Percentiles rank a stretch among this genome's conserved stretches.
Evolutionary conservation across 2,888 invertebrate species (phyloP).

Genomic region (Nasonovia ribisnigri): DNA sequence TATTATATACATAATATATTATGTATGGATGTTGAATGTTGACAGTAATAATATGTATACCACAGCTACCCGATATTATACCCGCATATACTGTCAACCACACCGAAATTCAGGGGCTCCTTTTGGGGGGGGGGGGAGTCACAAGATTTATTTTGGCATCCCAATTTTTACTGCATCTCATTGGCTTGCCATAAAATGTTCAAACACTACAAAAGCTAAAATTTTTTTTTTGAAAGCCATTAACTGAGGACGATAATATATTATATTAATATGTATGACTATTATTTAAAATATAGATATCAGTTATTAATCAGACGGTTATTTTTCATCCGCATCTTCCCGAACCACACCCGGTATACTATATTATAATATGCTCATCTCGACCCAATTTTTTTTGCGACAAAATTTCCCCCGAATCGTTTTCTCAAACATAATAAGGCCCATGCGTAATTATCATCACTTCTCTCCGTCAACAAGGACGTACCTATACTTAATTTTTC

Average conservation of each 20-base stretch:
- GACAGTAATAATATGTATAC: not conserved
- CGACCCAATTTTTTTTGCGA: no score
- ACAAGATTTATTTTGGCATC: not conserved
- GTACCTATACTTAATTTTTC: not conserved
- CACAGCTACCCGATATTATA: not conserved
- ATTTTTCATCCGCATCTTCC: no score
- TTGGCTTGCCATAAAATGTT: not conserved
- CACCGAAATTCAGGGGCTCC: not conserved
- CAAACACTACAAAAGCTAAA: not conserved
- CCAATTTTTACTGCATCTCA: not conserved
- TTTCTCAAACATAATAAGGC: no score
- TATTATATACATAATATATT: not conserved
- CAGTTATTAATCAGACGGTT: no score
- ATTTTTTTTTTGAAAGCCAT: not conserved
- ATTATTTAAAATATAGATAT: no score
- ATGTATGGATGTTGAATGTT: not conserved
- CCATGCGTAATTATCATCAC: no score
- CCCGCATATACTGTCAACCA: not conserved
- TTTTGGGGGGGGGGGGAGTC: not conserved
- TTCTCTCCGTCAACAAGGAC: not conserved
- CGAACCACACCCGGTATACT: no score
- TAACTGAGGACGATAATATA: no score
- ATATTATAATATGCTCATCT: no score
- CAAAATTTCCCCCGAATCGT: no score
- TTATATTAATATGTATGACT: no score